A percentile compares a stretch with the other conserved stretches of the same genome.
Evolutionary conservation across 2,888 invertebrate species (phyloP).

Genomic region (Arctia plantaginis): DNA sequence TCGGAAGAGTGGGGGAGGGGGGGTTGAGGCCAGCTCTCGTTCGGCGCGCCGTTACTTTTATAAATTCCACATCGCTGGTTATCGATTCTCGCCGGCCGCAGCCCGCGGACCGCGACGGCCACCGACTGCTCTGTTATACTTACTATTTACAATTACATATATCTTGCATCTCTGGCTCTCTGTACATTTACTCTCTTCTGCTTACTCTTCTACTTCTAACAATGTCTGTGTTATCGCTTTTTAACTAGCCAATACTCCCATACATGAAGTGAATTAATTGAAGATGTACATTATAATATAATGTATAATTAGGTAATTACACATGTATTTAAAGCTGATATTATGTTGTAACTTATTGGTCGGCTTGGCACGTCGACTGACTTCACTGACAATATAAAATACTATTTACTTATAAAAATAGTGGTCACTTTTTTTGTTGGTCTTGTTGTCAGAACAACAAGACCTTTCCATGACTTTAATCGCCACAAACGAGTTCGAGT

Average conservation of each 20-base stretch:
- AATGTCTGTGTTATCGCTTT: background rate
- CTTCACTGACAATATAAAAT: background rate
- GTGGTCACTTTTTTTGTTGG: too few relatives aligned
- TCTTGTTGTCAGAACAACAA: too few relatives aligned
- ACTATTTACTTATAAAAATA: too few relatives aligned
- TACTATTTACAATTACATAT: background rate
- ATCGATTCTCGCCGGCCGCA: constrained; percentile 60
- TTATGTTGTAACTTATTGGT: too few relatives aligned
- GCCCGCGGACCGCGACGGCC: constrained; percentile 19
- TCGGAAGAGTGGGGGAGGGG: constrained; percentile 28
- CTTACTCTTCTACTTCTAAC: background rate
- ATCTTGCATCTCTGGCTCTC: too few relatives aligned
- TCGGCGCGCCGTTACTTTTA: constrained; percentile 54
- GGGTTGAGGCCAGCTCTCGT: constrained; percentile 23
- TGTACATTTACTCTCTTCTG: background rate
- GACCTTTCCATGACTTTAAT: background rate
- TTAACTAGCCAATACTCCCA: background rate
- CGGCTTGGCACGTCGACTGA: too few relatives aligned
- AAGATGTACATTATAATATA: background rate
- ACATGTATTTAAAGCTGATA: too few relatives aligned
- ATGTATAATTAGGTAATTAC: background rate
- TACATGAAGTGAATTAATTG: too few relatives aligned
- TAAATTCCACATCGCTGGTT: constrained; percentile 65
- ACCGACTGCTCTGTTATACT: background rate
- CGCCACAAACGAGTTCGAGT: background rate